Evolutionary conservation across 2,888 invertebrate species (phyloP), one percentile per base, ranked within the genome.

Genomic region (Sisyra terminalis): DNA sequence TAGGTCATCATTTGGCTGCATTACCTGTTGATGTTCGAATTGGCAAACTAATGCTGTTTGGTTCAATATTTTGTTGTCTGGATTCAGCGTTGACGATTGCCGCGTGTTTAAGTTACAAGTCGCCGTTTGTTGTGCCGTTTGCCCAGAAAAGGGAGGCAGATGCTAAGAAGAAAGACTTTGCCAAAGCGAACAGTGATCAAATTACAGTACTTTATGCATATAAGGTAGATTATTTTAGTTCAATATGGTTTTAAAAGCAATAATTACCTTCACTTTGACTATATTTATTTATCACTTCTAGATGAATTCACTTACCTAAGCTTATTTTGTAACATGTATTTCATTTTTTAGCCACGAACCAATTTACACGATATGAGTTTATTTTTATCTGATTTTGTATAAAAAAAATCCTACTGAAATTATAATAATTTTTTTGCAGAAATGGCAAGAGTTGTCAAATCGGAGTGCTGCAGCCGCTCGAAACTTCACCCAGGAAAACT

Each of bases 41-140:
- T 51, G 92, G 90, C n/a, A 90, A 94, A 56, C 70, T 94, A 48
- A 83, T 96, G 69, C 60, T 96, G 6, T 87, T 86, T 53, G 89
- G 93, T 0, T 83, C 93, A 9, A 86, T 94, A 46, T 85, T 96
- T 57, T 82, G 83, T 50, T 94, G 94, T 57, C 71, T 94, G 29
- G 89, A 93, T 63, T 88, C 93, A 0, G 82, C 92, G 0, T 66
- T 94, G 2, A 93, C 92, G 3, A 86, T 96, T 57, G 92, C 86
- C 0, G 85, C 86, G 2, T 82, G 78, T 58, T 63, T 87, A 31
- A 84, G 83, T 51, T 76, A 81, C 54, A 85, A 84, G 56, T 79
- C 75, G 40, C 86, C 85, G 0, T 86, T 87, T 56, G 71, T 79
- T 0, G 68, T 77, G 34, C 83, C 85, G 0, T 79, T 83, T 54